phyloP scores from a whole-genome alignment of 2,797 vertebrate species.

The Poeciliopsis infans region DNA sequence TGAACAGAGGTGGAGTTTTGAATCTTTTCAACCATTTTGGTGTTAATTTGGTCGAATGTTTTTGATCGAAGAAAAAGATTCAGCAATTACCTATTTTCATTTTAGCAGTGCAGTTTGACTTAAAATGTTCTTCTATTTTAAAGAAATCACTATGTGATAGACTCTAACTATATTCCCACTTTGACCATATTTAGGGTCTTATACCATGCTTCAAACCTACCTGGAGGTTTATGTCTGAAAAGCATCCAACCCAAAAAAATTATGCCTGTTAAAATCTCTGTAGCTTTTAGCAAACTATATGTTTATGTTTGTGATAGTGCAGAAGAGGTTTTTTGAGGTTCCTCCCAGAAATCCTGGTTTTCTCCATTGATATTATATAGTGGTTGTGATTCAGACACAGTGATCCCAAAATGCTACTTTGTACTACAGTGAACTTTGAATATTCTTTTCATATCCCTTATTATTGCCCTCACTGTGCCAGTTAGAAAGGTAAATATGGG shows the following conservation, averaged over 20 bases:
- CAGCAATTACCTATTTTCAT: not conserved
- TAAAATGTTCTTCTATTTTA: not conserved
- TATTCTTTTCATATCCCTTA: not conserved
- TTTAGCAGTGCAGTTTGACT: not conserved
- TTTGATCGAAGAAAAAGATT: not conserved
- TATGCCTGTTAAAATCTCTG: not conserved
- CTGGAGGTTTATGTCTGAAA: not conserved
- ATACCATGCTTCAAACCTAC: not conserved
- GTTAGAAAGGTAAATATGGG: not conserved
- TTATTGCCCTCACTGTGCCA: not conserved
- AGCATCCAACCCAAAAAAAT: not conserved
- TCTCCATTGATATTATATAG: not conserved
- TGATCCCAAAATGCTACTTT: not conserved
- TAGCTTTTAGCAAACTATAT: not conserved
- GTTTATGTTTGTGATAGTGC: not conserved
- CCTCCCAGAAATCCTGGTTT: not conserved
- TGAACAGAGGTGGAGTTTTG: not conserved
- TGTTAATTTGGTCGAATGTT: not conserved
- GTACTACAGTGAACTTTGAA: not conserved
- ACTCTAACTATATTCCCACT: not conserved
- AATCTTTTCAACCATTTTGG: not conserved
- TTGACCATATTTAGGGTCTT: not conserved
- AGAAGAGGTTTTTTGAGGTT: not conserved
- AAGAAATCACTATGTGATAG: not conserved
- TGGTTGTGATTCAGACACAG: not conserved